These are phyloP conservation scores for Cerceris ruficornis DNA, from an alignment of 2,888 invertebrate genomes.

Conservation along the genomic window DNA sequence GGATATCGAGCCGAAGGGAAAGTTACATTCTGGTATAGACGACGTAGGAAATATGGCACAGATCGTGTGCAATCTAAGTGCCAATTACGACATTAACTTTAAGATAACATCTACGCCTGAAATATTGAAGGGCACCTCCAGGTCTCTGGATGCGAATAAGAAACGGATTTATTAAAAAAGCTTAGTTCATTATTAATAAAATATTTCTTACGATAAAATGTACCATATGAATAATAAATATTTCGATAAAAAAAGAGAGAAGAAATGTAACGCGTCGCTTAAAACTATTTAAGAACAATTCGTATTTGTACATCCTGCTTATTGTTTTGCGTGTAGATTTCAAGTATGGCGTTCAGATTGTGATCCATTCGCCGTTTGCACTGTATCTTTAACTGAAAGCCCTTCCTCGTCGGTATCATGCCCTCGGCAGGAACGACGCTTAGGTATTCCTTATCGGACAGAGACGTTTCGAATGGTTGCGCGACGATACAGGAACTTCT, in stretches of 20 bases:
- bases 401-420: constrained; percentile 70
- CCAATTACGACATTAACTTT: constrained; percentile 62
- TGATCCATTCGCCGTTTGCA: constrained; percentile 67
- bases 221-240: constrained; percentile 50
- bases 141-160: neutral
- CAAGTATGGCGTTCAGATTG: constrained; percentile 63
- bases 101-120: constrained; percentile 63
- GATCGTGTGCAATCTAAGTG: constrained; percentile 65
- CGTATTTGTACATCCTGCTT: constrained; percentile 65
- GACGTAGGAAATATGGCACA: constrained; percentile 75
- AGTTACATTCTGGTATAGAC: constrained; percentile 82
- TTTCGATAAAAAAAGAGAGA: constrained; percentile 4
- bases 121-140: neutral
- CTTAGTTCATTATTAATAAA: constrained; percentile 45
- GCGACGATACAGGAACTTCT: constrained; percentile 65
- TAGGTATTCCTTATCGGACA: constrained; percentile 66
- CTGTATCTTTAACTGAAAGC: constrained; percentile 69
- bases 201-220: constrained; percentile 38
- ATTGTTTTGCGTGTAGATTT: constrained; percentile 71
- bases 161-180: constrained; percentile 8
- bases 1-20: constrained; percentile 77
- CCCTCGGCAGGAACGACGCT: constrained; percentile 71
- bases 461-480: constrained; percentile 69
- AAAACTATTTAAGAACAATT: constrained; percentile 43
- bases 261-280: constrained; percentile 20